Conservation (phyloP, 2,888 invertebrate species). For the Apamea epomidion region DNA sequence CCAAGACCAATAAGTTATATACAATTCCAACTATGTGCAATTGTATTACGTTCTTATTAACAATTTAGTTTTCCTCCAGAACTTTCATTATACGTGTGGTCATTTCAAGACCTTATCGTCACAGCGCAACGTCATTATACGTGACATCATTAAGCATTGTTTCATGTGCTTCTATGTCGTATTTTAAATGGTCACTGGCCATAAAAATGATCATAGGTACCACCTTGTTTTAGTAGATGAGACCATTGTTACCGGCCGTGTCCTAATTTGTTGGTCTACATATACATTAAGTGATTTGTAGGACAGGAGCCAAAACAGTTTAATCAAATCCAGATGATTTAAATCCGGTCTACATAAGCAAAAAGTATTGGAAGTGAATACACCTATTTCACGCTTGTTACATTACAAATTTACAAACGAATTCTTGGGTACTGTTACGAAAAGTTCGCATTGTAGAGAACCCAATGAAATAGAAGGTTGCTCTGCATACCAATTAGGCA, state of each 20-base stretch:
- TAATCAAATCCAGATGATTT: constrained; percentile 3
- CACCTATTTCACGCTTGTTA: constrained; percentile 28
- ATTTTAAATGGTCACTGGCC: constrained; percentile 61
- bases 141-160: constrained; percentile 64
- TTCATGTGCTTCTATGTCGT: constrained; percentile 55
- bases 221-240: constrained; percentile 36
- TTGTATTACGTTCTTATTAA: constrained; percentile 22
- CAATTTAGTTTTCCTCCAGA: constrained; percentile 25
- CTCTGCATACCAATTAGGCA: constrained; percentile 38
- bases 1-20: background rate
- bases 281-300: constrained; percentile 40
- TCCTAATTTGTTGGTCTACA: constrained; percentile 35
- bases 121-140: constrained; percentile 46
- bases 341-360: background rate
- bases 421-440: constrained; percentile 16
- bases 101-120: constrained; percentile 43
- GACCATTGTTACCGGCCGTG: constrained; percentile 44
- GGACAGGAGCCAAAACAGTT: background rate
- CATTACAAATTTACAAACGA: constrained; percentile 12
- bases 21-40: constrained; percentile 5
- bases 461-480: constrained; percentile 32
- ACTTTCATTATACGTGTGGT: constrained; percentile 39
- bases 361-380: background rate
- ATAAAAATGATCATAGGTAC: constrained; percentile 56
- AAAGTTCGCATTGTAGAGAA: constrained; percentile 14